Evolutionary conservation across 2,888 invertebrate genomes (phyloP).

Genomic region (Philereme transversata): DNA sequence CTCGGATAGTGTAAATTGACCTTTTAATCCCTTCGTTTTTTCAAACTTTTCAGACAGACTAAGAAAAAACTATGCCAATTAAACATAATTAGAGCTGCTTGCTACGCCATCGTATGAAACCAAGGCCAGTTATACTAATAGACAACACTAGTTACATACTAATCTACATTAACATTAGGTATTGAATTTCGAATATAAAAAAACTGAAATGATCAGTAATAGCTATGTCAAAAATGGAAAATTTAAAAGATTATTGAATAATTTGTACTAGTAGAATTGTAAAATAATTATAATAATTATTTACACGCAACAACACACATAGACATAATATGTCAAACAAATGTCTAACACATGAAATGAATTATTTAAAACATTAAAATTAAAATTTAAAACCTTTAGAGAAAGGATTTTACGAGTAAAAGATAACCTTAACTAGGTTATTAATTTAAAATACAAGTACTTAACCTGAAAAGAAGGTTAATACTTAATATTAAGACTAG

Average conservation of each 20-base stretch:
- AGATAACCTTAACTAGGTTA: conserved; percentile 6
- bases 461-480: conserved; percentile 25
- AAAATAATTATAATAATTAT: conserved; percentile 35
- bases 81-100: not conserved
- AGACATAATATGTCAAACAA: conserved; percentile 13
- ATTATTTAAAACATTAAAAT: conserved; percentile 10
- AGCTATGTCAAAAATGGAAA: not conserved
- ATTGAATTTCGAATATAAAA: not conserved
- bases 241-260: not conserved
- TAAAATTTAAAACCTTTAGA: conserved; percentile 8
- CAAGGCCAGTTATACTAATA: conserved; percentile 2
- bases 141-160: not conserved
- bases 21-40: too few species aligned
- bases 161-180: not conserved
- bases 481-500: conserved; percentile 39
- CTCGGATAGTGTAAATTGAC: too few species aligned
- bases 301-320: conserved; percentile 15
- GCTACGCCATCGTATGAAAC: conserved; percentile 13
- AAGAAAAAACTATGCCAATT: not conserved
- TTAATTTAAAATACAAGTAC: conserved; percentile 23
- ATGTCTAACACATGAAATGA: conserved; percentile 24
- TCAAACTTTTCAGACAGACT: too few species aligned
- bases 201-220: not conserved
- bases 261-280: conserved; percentile 20
- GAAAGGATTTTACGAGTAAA: conserved; percentile 12